Percentiles rank a stretch among this genome's conserved stretches.
phyloP scores from a whole-genome alignment of 2,888 invertebrate species.

The Oscheius sp. region DNA sequence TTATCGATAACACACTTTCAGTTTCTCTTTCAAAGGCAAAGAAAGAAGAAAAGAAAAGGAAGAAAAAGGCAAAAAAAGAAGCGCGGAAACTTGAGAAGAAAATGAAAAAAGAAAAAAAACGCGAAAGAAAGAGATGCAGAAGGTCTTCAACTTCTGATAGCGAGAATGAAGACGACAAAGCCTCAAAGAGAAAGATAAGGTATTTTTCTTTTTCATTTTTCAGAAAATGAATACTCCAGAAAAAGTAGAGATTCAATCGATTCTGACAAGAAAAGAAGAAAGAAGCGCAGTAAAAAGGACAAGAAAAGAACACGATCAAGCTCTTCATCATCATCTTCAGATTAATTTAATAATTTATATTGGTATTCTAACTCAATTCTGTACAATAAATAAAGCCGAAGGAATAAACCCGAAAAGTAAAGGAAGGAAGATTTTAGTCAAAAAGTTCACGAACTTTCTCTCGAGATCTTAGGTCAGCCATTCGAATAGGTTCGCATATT shows the following conservation, averaged over 20 bases:
- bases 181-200: too few species aligned
- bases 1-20: not conserved
- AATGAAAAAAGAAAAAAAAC: constrained; percentile 34
- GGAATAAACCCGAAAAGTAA: not conserved
- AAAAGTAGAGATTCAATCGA: not conserved
- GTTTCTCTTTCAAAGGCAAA: constrained; percentile 31
- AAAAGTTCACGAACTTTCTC: constrained; percentile 32
- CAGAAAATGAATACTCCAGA: too few species aligned
- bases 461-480: constrained; percentile 33
- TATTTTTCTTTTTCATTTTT: too few species aligned
- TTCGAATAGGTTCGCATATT: constrained; percentile 70
- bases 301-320: not conserved
- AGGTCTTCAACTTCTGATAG: too few species aligned
- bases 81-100: constrained; percentile 32
- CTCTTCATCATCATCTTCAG: not conserved
- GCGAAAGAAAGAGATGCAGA: constrained; percentile 17
- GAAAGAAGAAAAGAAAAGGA: constrained; percentile 34
- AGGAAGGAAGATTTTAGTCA: constrained; percentile 5
- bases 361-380: not conserved
- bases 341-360: not conserved
- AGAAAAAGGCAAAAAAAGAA: constrained; percentile 38
- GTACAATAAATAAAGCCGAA: not conserved
- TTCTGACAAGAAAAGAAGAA: not conserved
- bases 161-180: too few species aligned
- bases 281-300: not conserved